phyloP scores from a whole-genome alignment of 2,888 invertebrate genomes.

The Dryococelus australis region DNA sequence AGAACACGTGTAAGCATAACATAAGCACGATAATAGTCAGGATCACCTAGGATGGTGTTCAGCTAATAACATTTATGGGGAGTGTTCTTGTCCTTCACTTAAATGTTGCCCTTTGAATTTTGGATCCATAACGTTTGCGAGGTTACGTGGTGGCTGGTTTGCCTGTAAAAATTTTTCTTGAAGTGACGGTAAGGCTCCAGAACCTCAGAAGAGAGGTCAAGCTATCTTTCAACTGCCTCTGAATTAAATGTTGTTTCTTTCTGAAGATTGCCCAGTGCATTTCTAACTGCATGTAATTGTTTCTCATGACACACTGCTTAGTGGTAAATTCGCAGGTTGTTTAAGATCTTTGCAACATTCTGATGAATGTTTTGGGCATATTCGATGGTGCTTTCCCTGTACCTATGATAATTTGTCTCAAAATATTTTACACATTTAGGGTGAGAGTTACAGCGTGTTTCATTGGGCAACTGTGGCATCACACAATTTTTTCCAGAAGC shows the following conservation, averaged over 20 bases:
- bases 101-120: not conserved
- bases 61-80: not conserved
- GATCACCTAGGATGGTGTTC: conserved; percentile 24
- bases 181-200: not conserved
- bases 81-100: not conserved
- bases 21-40: conserved; percentile 6
- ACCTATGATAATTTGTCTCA: not conserved
- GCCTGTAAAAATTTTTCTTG: not conserved
- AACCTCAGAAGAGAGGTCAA: not conserved
- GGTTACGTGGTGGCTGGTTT: not conserved
- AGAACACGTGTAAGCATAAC: not conserved
- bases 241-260: conserved; percentile 17
- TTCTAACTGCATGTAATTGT: not conserved
- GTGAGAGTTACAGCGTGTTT: no score
- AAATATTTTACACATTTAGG: no score
- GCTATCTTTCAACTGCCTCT: not conserved
- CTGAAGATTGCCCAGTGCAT: not conserved
- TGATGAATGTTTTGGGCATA: not conserved
- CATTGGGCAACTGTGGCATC: no score
- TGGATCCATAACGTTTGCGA: not conserved
- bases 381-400: not conserved
- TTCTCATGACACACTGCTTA: not conserved
- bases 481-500: no score
- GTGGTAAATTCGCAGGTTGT: not conserved
- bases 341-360: not conserved